Conservation (phyloP, 2,797 vertebrate genomes). For the Centropyge bicolor region DNA sequence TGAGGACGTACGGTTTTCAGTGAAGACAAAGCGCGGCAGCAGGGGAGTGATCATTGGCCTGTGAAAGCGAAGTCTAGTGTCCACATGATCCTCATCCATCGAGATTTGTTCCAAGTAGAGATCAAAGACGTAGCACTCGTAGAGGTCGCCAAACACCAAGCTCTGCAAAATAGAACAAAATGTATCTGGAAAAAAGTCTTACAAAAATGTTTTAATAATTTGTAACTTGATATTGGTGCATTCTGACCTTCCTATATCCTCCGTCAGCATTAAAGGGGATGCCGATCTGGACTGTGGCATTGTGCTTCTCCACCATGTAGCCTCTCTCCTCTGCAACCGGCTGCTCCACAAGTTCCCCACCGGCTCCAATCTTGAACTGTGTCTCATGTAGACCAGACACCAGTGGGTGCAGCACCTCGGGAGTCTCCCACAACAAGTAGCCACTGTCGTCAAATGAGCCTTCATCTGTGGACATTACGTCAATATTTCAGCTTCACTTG, state of each 20-base stretch:
- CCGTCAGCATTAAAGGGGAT: conserved; percentile 75
- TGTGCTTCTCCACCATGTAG: conserved; percentile 48
- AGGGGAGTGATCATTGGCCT: conserved; percentile 61
- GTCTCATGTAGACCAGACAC: neutral
- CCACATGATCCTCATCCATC: conserved; percentile 31
- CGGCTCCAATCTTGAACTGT: conserved; percentile 55
- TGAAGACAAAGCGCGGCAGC: conserved; percentile 34
- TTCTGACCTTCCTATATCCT: conserved; percentile 74
- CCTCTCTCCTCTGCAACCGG: conserved; percentile 29
- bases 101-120: conserved; percentile 72
- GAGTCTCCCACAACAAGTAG: conserved; percentile 70
- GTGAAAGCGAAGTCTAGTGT: conserved; percentile 57
- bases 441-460: conserved; percentile 50
- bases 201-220: no score
- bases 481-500: neutral
- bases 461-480: conserved; percentile 49
- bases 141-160: conserved; percentile 32
- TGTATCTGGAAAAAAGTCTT: no score
- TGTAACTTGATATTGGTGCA: no score
- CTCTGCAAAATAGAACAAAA: conserved; percentile 44
- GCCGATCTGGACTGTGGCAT: conserved; percentile 38
- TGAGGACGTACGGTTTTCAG: conserved; percentile 44
- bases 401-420: conserved; percentile 50
- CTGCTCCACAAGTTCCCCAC: conserved; percentile 54
- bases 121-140: conserved; percentile 65